Evolutionary conservation across 1,140 invertebrate species (phyloP).

Genomic region (Arion vulgaris): DNA sequence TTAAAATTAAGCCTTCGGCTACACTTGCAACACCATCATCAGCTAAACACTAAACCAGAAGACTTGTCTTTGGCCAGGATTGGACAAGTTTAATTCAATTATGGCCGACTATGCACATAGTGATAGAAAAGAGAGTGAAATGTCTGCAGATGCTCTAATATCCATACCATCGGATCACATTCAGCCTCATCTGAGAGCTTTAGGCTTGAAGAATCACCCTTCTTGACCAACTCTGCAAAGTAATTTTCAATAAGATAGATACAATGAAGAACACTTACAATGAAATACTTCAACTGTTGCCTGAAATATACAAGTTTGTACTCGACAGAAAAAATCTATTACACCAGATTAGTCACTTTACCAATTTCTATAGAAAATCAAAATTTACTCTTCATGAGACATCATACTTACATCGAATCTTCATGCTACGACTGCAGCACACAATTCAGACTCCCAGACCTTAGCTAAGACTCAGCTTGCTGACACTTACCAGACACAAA

Average conservation of each 20-base stretch:
- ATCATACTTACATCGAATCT: no score
- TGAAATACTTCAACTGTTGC: constrained; percentile 1
- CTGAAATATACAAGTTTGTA: constrained; percentile 13
- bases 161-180: constrained; percentile 33
- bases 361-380: no score
- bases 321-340: background rate
- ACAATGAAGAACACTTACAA: constrained; percentile 17
- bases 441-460: no score
- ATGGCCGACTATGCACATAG: constrained; percentile 32
- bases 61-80: constrained; percentile 21
- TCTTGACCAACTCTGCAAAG: constrained; percentile 22
- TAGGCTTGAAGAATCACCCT: constrained; percentile 31
- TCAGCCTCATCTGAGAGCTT: constrained; percentile 22
- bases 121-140: constrained; percentile 26
- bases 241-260: constrained; percentile 27
- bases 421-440: no score
- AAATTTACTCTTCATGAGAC: constrained; percentile 12
- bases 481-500: constrained; percentile 13
- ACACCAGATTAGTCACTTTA: no score
- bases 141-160: constrained; percentile 16
- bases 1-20: background rate
- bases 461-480: no score
- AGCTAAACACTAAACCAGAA: constrained; percentile 5
- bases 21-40: background rate
- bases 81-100: constrained; percentile 21